Percentiles rank a stretch among this genome's conserved stretches.
These are phyloP conservation scores for Rhinogobio ventralis DNA, from an alignment of 2,797 vertebrate species.

Conservation along the genomic window DNA sequence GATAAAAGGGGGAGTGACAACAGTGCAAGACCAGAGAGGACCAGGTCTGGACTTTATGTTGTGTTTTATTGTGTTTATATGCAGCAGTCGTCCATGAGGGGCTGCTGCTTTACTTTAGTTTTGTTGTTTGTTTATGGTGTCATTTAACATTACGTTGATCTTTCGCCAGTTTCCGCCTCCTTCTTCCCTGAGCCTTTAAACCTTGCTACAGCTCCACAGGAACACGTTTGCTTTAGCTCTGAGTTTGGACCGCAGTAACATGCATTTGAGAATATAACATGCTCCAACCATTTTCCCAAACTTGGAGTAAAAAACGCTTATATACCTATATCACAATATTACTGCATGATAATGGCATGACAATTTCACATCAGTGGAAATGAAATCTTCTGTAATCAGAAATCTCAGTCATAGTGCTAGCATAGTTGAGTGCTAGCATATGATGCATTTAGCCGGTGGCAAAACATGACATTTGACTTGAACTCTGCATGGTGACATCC, in stretches of 20 bases:
- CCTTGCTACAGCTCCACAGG: neutral
- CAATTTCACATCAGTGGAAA: neutral
- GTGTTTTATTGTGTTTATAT: neutral
- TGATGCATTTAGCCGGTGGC: neutral
- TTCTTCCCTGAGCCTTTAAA: too few relatives aligned
- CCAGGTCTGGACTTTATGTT: neutral
- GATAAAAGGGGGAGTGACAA: neutral
- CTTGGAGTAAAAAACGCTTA: too few relatives aligned
- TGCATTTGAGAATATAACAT: too few relatives aligned
- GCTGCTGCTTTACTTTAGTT: too few relatives aligned
- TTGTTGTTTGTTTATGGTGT: too few relatives aligned
- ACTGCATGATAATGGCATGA: neutral
- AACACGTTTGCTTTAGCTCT: neutral
- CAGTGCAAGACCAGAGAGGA: neutral
- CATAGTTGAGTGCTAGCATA: neutral
- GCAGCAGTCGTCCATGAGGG: neutral
- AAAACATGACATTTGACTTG: conserved; percentile 9
- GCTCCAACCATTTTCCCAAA: neutral
- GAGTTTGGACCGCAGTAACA: neutral
- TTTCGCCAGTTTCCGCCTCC: too few relatives aligned
- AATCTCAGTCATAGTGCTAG: neutral
- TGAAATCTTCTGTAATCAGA: neutral
- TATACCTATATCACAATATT: neutral
- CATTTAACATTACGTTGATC: too few relatives aligned
- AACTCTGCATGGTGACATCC: conserved; percentile 1